Base-by-base conservation (phyloP, 2,797 vertebrate species). In the Aulostomus chinensis region DNA sequence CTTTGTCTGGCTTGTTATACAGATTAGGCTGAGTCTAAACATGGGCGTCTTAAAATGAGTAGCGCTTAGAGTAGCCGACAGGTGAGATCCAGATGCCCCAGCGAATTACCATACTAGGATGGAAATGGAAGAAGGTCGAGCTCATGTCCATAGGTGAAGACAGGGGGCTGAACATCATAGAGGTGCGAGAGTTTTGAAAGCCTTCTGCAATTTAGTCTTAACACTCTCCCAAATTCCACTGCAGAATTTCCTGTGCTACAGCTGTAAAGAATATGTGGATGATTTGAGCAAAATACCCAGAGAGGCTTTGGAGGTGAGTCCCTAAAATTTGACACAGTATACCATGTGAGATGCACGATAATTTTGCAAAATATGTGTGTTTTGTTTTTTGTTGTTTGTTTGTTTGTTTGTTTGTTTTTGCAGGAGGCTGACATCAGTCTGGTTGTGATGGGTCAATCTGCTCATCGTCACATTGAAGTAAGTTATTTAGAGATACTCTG, bases 231-330 rank as follows among this genome's bases (percentile, higher is more conserved):
- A n/a, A 17, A 25, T 66, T 13, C 68, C 53, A 25, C 40, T 53
- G 56, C 89, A 98, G 96, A 93, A 94, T 80, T 99, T 99, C 84
- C 83, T 99, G 66, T 98, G 96, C 81, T 97, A 95, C 70, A 83
- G 88, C 39, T 96, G 94, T 78, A 95, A 95, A 79, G 96, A 97
- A 66, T 98, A 98, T 16, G 93, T 98, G 34, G 95, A 97, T 43
- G 96, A 98, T 75, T 83, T 98, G 78, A 93, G 93, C 24, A 95
- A 93, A 91, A 86, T 98, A 55, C 94, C 94, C 7, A 73, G 60
- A 76, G 76, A 84, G 5, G 79, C 78, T 50, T 80, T 98, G 42
- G 70, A 87, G 84, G 96, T 96, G 81, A 91, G 89, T 52, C 30
- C 42, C n/a, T 7, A 2, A 2, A 9, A 6, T 4, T 2, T 5